Evolutionary conservation across 1,140 invertebrate genomes (phyloP), one percentile per base, ranked within the genome.

Genomic region (Drosophila asahinai): DNA sequence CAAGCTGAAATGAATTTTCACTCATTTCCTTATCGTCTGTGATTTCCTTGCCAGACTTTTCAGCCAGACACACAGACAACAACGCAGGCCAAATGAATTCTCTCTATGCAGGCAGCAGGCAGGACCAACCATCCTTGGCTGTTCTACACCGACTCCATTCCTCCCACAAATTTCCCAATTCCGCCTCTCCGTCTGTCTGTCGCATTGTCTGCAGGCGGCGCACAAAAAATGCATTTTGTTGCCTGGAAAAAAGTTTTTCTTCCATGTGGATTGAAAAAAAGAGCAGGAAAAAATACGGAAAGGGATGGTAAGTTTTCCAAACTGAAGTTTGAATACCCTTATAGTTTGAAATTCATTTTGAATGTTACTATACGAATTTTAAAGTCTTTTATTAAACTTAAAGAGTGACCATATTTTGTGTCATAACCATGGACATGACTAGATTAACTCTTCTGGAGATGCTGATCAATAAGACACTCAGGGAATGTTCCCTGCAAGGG

Each of bases 21-120:
- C 86, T 91, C 86, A 90, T 90, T 90, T 90, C 86, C 86, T 90
- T 90, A 90, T 90, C 86, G 86, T 91, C 86, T 90, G 86, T 90
- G 86, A 90, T 90, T 90, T 90, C 86, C 86, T 90, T 91, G 79
- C 86, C 86, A 90, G 71, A 74, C 71, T 74, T 73, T 61, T 25
- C 27, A 47, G 27, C 36, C 64, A 72, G 78, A 89, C 84, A 65
- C 67, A 38, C 36, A 38, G 12, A 38, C 36, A 38, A 49, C 22
- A 51, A 71, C 40, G 52, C 57, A 59, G 61, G 60, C 67, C 38
- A 81, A 89, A 89, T 90, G 86, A 86, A 89, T 89, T 90, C 81
- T 89, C 81, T 89, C 86, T 90, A 90, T 89, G 86, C 86, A 89
- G 81, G 80, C 80, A 78, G 75, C 60, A 1, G 30, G 8, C 33